Conservation (phyloP, 2,797 vertebrate genomes). For the Scyliorhinus canicula region DNA sequence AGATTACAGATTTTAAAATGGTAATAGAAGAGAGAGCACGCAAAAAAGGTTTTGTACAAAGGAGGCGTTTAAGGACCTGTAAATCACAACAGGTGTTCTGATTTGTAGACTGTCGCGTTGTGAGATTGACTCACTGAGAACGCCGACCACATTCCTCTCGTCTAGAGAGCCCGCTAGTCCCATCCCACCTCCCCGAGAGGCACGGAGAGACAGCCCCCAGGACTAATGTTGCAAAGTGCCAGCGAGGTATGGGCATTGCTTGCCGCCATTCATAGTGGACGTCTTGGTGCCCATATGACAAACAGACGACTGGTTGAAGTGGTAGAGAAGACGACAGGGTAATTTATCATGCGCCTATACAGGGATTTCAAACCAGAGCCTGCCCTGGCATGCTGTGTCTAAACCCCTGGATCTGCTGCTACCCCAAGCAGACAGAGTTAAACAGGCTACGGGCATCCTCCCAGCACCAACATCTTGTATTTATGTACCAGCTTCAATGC, state of each 20-base stretch:
- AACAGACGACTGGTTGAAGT: neutral
- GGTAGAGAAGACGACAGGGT: too few relatives aligned
- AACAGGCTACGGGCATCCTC: too few relatives aligned
- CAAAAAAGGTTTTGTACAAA: neutral
- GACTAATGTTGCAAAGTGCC: neutral
- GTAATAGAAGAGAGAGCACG: neutral
- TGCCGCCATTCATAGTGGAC: neutral
- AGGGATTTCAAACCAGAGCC: neutral
- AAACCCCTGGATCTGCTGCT: too few relatives aligned
- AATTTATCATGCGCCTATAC: neutral
- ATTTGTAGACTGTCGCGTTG: neutral
- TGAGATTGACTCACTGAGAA: neutral
- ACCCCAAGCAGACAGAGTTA: too few relatives aligned
- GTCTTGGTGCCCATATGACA: too few relatives aligned
- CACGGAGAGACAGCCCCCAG: neutral
- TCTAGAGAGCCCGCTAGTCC: neutral
- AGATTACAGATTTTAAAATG: neutral
- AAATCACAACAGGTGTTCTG: constrained; percentile 10
- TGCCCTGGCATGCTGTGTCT: too few relatives aligned
- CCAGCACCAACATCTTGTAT: too few relatives aligned
- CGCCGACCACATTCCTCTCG: neutral
- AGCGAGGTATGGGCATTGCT: neutral
- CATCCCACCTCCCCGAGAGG: neutral
- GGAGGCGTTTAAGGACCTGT: neutral
- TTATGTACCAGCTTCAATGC: too few relatives aligned